phyloP scores from a whole-genome alignment of 2,113 vertebrate species.

The Ancistrus triradiatus region DNA sequence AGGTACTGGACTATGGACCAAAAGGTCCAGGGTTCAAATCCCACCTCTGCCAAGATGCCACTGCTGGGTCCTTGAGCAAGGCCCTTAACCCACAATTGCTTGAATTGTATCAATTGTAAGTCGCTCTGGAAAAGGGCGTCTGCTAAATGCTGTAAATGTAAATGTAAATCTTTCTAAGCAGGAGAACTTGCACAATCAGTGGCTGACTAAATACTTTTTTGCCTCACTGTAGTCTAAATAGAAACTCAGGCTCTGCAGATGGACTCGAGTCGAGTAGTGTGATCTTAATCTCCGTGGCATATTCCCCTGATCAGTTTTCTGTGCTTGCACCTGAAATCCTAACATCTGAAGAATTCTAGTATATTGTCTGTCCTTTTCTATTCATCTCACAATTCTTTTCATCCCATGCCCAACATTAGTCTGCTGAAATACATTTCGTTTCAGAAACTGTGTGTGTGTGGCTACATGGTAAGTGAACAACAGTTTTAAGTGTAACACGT shows the following conservation, averaged over 20 bases:
- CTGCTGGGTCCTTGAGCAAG: too few relatives aligned
- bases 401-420: neutral
- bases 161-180: too few relatives aligned
- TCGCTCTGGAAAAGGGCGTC: too few relatives aligned
- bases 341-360: slow-evolving; percentile 5
- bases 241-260: neutral
- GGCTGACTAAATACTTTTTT: too few relatives aligned
- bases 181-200: too few relatives aligned
- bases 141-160: too few relatives aligned
- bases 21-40: too few relatives aligned
- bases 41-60: too few relatives aligned
- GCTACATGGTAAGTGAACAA: neutral
- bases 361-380: neutral
- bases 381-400: neutral
- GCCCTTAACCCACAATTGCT: too few relatives aligned
- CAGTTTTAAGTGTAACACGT: slow-evolving; percentile 22
- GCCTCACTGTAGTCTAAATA: too few relatives aligned
- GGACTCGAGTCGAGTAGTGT: neutral
- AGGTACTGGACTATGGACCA: too few relatives aligned
- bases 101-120: too few relatives aligned
- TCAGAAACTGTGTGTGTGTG: slow-evolving; percentile 14
- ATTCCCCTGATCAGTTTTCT: slow-evolving; percentile 6
- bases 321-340: neutral
- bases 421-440: slow-evolving; percentile 6
- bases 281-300: slow-evolving; percentile 2